These are phyloP conservation scores for Heliornis fulica DNA, from an alignment of 2,113 vertebrate species.

Conservation along the genomic window DNA sequence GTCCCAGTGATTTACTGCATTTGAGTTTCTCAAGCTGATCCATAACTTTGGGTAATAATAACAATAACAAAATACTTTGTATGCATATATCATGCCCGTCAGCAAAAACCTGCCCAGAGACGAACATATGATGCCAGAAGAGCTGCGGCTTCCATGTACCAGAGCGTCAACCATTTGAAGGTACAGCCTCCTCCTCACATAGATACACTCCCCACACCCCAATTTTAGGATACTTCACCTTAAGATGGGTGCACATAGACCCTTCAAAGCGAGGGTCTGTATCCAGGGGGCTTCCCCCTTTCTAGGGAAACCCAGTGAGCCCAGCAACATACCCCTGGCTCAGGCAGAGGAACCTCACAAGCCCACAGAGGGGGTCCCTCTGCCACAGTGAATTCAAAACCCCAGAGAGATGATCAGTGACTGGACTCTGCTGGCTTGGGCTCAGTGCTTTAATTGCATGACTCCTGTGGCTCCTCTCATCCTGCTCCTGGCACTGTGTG, in stretches of 20 bases:
- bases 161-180: not conserved
- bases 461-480: not conserved
- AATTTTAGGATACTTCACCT: not conserved
- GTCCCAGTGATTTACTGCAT: slow-evolving; percentile 65
- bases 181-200: not conserved
- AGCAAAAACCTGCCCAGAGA: slow-evolving; percentile 16
- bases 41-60: slow-evolving; percentile 67
- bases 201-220: rapidly evolving
- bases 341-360: not conserved
- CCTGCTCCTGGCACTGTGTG: not conserved
- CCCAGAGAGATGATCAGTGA: not conserved
- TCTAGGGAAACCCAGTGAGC: not conserved
- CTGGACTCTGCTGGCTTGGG: not conserved
- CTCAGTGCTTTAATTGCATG: not conserved
- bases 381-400: not conserved
- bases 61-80: slow-evolving; percentile 58
- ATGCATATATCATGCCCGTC: slow-evolving; percentile 46
- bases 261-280: rapidly evolving
- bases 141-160: rapidly evolving
- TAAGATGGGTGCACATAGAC: not conserved
- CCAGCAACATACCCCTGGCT: rapidly evolving
- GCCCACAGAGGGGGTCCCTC: not conserved
- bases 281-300: not conserved
- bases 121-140: not conserved
- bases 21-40: slow-evolving; percentile 65